Evolutionary conservation across 2,113 vertebrate genomes (phyloP), one percentile per base, ranked within the genome.

Genomic region (Tonatia bakeri): DNA sequence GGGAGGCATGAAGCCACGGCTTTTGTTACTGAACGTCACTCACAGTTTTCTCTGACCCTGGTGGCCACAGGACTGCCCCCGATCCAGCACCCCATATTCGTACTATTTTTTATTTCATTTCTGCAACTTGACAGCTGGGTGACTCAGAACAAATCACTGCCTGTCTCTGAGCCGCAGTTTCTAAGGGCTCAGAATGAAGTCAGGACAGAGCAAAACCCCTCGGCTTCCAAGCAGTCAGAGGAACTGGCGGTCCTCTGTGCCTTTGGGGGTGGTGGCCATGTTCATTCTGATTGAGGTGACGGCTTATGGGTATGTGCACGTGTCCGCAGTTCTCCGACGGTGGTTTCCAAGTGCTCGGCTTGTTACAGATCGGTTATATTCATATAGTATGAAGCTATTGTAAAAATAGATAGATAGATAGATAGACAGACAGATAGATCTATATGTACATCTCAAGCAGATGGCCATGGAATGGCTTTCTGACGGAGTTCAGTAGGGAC

Each of bases 251-350:
- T 40, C 26, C 26, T 15, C 61, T 19, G 19, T 16, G n/a, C 45
- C 19, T 10, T 7, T 14, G 28, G 26, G 36, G 40, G n/a, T 4
- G 1, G 3, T 10, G 43, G 17, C 4, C 45, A 0, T 38, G 6
- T 16, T n/a, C 47, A n/a, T n/a, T n/a, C 7, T 4, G n/a, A 54
- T 9, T 24, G 17, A 8, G 50, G 40, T 2, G 8, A 69, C 9
- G 38, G 28, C 6, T 43, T 59, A 24, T 16, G 1, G 61, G 33
- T 19, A 3, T 38, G 11, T 52, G 45, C 7, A 12, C 6, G 2
- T 11, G 24, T 9, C 61, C 76, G n/a, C 12, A 26, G 12, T 24
- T 50, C 28, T 73, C 50, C 14, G 14, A 56, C 7, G 1, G 24
- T 1, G 3, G 20, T n/a, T 79, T 36, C 9, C 17, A 3, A 26